Base-by-base conservation (phyloP, 2,113 vertebrate genomes). In the Lepus americanus region DNA sequence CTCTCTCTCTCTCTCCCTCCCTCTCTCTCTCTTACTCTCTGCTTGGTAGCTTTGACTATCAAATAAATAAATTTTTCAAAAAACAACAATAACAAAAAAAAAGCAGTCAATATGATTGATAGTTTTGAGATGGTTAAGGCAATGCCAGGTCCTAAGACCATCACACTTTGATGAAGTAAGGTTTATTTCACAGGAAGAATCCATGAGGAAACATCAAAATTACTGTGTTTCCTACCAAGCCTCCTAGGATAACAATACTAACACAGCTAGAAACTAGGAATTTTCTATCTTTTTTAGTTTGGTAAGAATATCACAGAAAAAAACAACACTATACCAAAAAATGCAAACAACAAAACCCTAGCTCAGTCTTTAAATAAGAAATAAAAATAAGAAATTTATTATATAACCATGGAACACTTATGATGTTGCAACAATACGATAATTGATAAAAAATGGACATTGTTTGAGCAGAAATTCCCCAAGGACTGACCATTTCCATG, bases 351-450 rank as follows among this genome's bases (percentile, higher is more conserved):
- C 9, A 31, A 84, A 90, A 73, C 61, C 44, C 5, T 53, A 81
- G 33, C 14, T 81, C 14, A 10, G 20, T 67, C 59, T 95, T 89
- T 59, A 82, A 89, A 70, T 64, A n/a, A 76, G 69, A 87, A 87
- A 82, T 73, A 73, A 76, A 83, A 83, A 23, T 14, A 76, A 79
- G 29, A 73, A 76, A 77, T 53, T 94, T 36, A 67, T 78, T 51
- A 51, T 89, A 89, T 70, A 87, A 92, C 12, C 61, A 76, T 90
- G 53, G n/a, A 80, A 87, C 44, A 31, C n/a, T 83, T 84, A 73
- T 51, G 36, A 49, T 83, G 59, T 95, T 92, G 80, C 73, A 70
- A 39, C 14, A 81, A 14, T 67, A 16, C 12, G 36, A 29, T 63
- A 51, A 79, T 22, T 53, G 66, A 53, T 92, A 0, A 22, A 64